Base-by-base conservation (phyloP, 2,888 invertebrate genomes). In the Monopis laevigella region DNA sequence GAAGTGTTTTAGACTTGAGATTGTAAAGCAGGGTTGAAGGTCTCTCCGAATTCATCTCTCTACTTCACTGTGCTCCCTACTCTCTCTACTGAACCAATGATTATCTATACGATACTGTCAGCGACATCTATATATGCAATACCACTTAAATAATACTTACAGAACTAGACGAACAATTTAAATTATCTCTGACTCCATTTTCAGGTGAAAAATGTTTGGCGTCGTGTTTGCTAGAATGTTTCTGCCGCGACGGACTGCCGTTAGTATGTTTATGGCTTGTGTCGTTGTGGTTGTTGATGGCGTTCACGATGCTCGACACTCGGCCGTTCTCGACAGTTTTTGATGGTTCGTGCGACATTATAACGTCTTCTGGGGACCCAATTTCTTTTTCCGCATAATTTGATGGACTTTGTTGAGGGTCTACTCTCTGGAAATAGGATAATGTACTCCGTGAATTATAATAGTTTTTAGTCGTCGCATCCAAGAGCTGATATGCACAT, bases 211-310 rank as follows among this genome's bases (percentile, higher is more conserved):
- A 60, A 8, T 80, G 74, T 42, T 69, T 56, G 6, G 75, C 45
- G 21, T 82, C 73, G 34, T 82, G 82, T 47, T 77, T 81, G 1
- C 80, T 78, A 0, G 73, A 69, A 41, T 74, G 77, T 54, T 77
- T 78, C 8, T 65, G 68, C 47, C 74, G 50, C 2, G 71, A 73
- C 35, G 78, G 48, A 45, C 65, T 56, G 1, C 78, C 73, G 36
- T 57, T 64, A 46, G 67, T 65, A 3, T 8, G 14, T 8, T 26
- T n/a, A 13, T 4, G 14, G 51, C 49, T 21, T 44, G 55, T 8
- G 8, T 16, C 13, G 18, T 30, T 12, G 19, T 36, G 12, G 35
- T 45, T 44, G 48, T 82, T 82, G 43, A 82, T 65, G 0, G 80
- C 75, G 43, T 72, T 67, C 43, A 82, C 80, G 40, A 82, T 80